Base-by-base conservation (phyloP, 2,113 vertebrate genomes). In the Cryptomyrus ogoouensis region DNA sequence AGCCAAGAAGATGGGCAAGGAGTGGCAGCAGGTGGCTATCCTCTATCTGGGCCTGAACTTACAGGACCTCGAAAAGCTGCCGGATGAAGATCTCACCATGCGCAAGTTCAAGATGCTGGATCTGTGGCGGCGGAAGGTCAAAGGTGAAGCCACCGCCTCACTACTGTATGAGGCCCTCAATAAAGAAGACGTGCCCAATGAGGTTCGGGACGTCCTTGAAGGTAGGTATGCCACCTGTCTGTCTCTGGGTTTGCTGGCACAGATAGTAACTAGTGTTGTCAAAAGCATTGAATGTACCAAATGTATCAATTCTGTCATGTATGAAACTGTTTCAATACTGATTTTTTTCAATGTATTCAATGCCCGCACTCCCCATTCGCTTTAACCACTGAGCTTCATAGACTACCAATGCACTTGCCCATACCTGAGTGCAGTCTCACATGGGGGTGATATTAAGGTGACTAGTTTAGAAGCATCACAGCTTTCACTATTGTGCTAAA, bases 1-100 rank as follows among this genome's bases (percentile, higher is more conserved):
- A 0, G 96, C 96, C 39, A 94, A 92, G 91, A 91, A 90, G 17
- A 93, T 97, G 27, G 97, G 95, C 13, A 94, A 93, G 86, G 95
- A 95, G 88, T 97, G 97, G 97, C 94, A 95, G 89, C 93, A 96
- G 87, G 92, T 96, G 2, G 96, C 95, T 90, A 96, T 97, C 89
- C 56, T 89, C 44, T 95, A 92, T 4, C 94, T 97, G 0, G 93
- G 93, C 83, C 62, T 97, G 92, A 94, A 92, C 83, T 94, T 94
- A 50, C 93, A 88, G 9, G 95, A 96, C 31, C 94, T 96, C 0
- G 95, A 97, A 0, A 93, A 95, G 24, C 96, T 96, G 70, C 93
- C 94, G 90, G 94, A 96, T 89, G 93, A 95, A 0, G 93, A 95
- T 0, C 92, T 94, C n/a, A 93, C 90, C 2, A 95, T 97, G 47